Evolutionary conservation across 2,113 vertebrate genomes (phyloP).

Genomic region (Cryptoleucopteryx plumbea): DNA sequence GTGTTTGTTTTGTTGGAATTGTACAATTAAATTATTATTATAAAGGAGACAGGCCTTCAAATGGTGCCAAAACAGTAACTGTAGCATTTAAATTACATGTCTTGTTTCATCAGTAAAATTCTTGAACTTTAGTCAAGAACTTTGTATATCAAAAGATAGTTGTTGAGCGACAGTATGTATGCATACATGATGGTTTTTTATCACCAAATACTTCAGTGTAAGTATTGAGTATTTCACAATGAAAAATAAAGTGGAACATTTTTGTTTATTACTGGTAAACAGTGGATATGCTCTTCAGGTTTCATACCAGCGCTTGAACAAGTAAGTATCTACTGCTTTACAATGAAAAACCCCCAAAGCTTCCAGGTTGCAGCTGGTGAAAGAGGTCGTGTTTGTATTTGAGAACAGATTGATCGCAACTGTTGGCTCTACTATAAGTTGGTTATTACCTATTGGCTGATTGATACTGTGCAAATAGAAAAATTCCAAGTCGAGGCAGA

Average conservation of each 20-base stretch:
- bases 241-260: background rate
- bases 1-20: background rate
- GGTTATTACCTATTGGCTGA: background rate
- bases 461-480: rapidly evolving
- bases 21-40: background rate
- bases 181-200: background rate
- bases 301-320: background rate
- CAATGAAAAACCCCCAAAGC: background rate
- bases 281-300: background rate
- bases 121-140: background rate
- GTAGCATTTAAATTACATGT: background rate
- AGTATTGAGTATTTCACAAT: background rate
- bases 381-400: background rate
- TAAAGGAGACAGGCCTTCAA: background rate
- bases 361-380: background rate
- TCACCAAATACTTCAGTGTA: background rate
- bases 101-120: background rate
- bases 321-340: background rate
- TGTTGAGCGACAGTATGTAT: background rate
- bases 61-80: background rate
- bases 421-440: background rate
- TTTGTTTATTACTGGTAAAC: background rate
- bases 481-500: background rate
- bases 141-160: background rate
- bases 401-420: background rate